Evolutionary conservation across 2,888 invertebrate species (phyloP).

Genomic region (Elmis aenea): DNA sequence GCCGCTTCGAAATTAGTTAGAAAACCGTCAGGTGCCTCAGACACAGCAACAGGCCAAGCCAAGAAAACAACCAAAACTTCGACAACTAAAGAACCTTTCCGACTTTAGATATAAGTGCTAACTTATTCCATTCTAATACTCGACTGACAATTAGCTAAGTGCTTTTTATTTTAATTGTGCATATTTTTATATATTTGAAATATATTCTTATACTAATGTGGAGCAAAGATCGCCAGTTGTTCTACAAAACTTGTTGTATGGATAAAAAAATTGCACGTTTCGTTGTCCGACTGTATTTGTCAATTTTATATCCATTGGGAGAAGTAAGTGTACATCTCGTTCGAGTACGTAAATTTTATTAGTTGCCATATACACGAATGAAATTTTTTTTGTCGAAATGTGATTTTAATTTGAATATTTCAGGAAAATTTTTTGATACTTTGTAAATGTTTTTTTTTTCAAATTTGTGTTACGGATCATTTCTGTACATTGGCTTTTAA

Average conservation of each 20-base stretch:
- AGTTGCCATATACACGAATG: conserved; percentile 27
- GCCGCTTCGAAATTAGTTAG: conserved; percentile 60
- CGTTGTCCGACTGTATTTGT: too few relatives aligned
- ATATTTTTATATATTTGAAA: conserved; percentile 40
- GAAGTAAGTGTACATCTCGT: too few relatives aligned
- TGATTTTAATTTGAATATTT: conserved; percentile 17
- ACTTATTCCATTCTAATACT: conserved; percentile 22
- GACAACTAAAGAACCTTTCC: conserved; percentile 64
- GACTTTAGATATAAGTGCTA: conserved; percentile 53
- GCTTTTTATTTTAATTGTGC: conserved; percentile 32
- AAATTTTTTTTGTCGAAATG: conserved; percentile 10
- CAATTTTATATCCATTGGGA: too few relatives aligned
- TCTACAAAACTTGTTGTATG: too few relatives aligned
- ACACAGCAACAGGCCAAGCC: conserved; percentile 53
- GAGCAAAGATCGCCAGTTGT: conserved; percentile 34
- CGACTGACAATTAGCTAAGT: conserved; percentile 38
- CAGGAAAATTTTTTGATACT: too few relatives aligned
- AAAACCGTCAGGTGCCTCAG: conserved; percentile 66
- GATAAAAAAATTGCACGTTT: too few relatives aligned
- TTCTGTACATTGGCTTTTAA: conserved; percentile 34
- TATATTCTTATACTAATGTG: conserved; percentile 13
- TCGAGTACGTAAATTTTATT: conserved; percentile 25
- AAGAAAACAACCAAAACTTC: conserved; percentile 41
- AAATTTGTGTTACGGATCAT: conserved; percentile 25
- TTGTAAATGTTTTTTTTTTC: conserved; percentile 25